Conservation (phyloP, 2,113 vertebrate genomes). For the Myotis brandtii region DNA sequence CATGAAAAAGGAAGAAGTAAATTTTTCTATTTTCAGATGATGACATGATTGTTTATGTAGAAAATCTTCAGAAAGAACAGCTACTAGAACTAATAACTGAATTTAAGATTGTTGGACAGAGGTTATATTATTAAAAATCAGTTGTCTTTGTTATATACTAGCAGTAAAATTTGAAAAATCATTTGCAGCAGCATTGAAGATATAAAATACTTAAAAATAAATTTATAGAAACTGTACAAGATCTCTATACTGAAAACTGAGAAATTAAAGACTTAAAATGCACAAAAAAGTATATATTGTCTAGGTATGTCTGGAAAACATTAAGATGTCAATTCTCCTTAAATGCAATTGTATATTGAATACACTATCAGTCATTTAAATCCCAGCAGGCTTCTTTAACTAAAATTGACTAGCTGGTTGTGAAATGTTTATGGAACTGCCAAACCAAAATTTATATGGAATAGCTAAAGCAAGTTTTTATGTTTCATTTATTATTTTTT, state of each 20-base stretch:
- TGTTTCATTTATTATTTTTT: background rate
- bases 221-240: background rate
- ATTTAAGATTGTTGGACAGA: background rate
- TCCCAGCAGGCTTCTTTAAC: background rate
- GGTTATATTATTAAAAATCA: background rate
- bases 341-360: background rate
- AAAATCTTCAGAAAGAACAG: background rate
- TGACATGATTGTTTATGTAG: conserved; percentile 15
- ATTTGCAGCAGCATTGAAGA: background rate
- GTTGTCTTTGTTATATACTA: background rate
- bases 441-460: background rate
- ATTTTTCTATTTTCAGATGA: background rate
- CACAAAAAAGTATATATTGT: background rate
- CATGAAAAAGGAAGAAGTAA: background rate
- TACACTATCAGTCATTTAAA: background rate
- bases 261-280: background rate
- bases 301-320: background rate
- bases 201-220: background rate
- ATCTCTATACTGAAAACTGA: background rate
- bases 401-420: background rate
- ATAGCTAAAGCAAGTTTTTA: conserved; percentile 13
- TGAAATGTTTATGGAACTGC: background rate
- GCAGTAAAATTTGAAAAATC: conserved; percentile 29
- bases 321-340: background rate
- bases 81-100: conserved; percentile 19